Base-by-base conservation (phyloP, 2,888 invertebrate genomes). In the Trissolcus japonicus region DNA sequence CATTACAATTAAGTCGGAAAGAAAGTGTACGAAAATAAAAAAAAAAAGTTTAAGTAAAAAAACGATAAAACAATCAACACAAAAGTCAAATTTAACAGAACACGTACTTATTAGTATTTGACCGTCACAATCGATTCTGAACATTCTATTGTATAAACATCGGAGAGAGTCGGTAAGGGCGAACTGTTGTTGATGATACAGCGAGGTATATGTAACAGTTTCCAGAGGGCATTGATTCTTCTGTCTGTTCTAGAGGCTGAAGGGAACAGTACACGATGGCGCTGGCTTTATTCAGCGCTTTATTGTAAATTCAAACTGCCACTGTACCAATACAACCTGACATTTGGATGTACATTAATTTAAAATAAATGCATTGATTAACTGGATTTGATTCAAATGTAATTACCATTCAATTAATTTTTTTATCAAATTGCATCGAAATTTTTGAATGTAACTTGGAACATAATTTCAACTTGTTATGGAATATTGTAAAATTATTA, bases 191-290 rank as follows among this genome's bases (percentile, higher is more conserved):
- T 53, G 56, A 68, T 25, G 57, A 60, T 59, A 48, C 67, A 56
- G 43, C 59, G 43, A 57, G 67, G 62, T 25, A 56, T 74, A 67
- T 68, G 62, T 57, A 74, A 62, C 67, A 46, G 62, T 74, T 67
- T 62, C 62, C 62, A 61, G 16, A 61, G 67, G 56, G 67, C 62
- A 74, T 74, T 59, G 74, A 68, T 74, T 74, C 74, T 62, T 35
- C 35, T 35, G 35, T 35, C 35, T 35, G 68, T 54, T 74, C 40
- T 67, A 68, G 68, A 68, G 74, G 62, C 67, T 74, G 43, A 51
- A 51, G 40, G 6, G 62, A 56, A 68, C 40, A 16, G 61, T 56
- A 74, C 74, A 61, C 56, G 74, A 62, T 74, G 74, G 66, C 74
- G 74, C 74, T 73, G 61, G 66, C 66, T 73, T 73, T 60, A 66